These are phyloP conservation scores for Bombus waltoni DNA, from an alignment of 1,140 invertebrate species.

Conservation along the genomic window DNA sequence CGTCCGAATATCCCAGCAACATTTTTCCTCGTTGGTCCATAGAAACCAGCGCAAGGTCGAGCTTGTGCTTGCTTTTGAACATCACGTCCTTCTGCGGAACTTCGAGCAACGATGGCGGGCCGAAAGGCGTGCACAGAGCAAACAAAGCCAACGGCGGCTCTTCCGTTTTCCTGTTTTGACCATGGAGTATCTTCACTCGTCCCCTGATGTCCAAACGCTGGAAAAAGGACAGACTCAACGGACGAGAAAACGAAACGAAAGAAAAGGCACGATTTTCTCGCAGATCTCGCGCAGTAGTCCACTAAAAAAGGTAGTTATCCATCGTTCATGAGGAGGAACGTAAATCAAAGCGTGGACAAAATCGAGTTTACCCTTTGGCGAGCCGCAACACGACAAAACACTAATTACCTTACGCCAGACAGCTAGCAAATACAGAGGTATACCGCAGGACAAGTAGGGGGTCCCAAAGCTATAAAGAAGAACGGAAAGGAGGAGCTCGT, in stretches of 20 bases:
- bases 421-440: slow-evolving; percentile 56
- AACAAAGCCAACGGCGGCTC: slow-evolving; percentile 97
- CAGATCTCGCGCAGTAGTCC: neutral
- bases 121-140: slow-evolving; percentile 98
- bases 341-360: slow-evolving; percentile 59
- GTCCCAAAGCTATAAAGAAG: slow-evolving; percentile 29
- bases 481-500: slow-evolving; percentile 23
- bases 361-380: slow-evolving; percentile 42
- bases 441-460: slow-evolving; percentile 46
- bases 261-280: neutral
- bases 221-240: slow-evolving; percentile 61
- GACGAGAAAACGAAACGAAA: neutral
- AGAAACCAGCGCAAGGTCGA: slow-evolving; percentile 96
- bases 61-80: slow-evolving; percentile 99
- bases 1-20: slow-evolving; percentile 96
- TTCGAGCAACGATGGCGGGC: slow-evolving; percentile 94
- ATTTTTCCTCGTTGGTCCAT: slow-evolving; percentile 99
- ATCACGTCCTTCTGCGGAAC: slow-evolving; percentile 97
- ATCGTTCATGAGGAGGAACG: slow-evolving; percentile 37
- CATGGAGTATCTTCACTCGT: slow-evolving; percentile 96
- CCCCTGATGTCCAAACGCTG: slow-evolving; percentile 98
- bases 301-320: neutral
- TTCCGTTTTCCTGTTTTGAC: slow-evolving; percentile 97
- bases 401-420: slow-evolving; percentile 80
- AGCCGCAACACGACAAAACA: slow-evolving; percentile 71